Evolutionary conservation across 2,797 vertebrate genomes (phyloP), one percentile per base, ranked within the genome.

Genomic region (Otolemur crassicaudatus): DNA sequence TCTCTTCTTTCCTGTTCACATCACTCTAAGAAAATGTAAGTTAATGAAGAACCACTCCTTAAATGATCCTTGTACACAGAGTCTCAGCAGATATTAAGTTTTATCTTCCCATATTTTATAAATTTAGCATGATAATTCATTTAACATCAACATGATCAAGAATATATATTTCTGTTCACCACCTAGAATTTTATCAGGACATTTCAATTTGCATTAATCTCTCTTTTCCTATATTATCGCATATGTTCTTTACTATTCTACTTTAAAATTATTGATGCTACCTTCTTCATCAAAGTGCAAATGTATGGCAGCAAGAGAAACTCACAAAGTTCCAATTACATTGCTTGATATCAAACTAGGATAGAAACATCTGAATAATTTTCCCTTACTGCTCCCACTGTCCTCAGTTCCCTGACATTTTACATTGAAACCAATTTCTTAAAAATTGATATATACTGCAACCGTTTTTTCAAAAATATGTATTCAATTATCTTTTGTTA

Each of bases 141-240:
- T n/a, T 65, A 80, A 73, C 65, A 81, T 43, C 94, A 92, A 95
- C 80, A 85, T 67, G 14, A 7, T 73, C 20, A 60, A 27, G 73
- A 75, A 43, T 7, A 49, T 23, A 61, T 58, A 3, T 72, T 93
- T 40, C 16, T 86, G 58, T 46, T 85, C 7, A 65, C 19, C 6
- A 70, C 22, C 2, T 63, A 82, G 73, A 60, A 82, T 76, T 61
- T 87, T 56, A 87, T 75, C 67, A 76, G 60, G n/a, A 16, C 70
- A 20, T 81, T 22, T 65, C 67, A 85, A 31, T 75, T 60, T 84
- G 20, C 75, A 81, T 72, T 81, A 72, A 56, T 80, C 10, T 63
- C 20, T 19, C 80, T 23, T 34, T 65, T 5, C 16, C 53, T 40
- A 20, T 40, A 79, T 60, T 92, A 79, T 72, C 53, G 65, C 69